These are phyloP conservation scores for Pelusios castaneus DNA, from an alignment of 2,113 vertebrate species.

Conservation along the genomic window DNA sequence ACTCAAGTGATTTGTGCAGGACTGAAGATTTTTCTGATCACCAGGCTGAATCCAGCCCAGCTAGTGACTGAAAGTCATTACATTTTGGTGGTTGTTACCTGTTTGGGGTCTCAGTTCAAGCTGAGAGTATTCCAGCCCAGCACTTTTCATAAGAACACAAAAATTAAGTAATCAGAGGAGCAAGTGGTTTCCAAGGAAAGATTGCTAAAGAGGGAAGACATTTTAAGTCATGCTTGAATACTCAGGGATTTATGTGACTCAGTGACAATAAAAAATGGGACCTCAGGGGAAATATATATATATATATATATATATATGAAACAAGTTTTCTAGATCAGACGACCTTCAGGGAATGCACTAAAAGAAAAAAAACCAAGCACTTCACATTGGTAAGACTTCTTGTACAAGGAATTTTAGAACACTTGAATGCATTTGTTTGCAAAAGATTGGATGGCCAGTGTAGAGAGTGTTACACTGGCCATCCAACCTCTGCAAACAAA, in stretches of 20 bases:
- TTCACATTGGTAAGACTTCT: too few relatives aligned
- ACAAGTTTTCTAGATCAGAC: too few relatives aligned
- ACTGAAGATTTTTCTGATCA: neutral
- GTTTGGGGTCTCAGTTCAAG: neutral
- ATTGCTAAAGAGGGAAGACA: neutral
- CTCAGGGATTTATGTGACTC: neutral
- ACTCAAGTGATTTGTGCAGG: neutral
- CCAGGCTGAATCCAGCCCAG: neutral
- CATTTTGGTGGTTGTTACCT: neutral
- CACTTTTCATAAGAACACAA: neutral
- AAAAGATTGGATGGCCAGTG: too few relatives aligned
- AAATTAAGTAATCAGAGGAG: neutral
- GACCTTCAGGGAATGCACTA: too few relatives aligned
- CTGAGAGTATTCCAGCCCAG: neutral
- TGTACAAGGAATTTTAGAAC: too few relatives aligned
- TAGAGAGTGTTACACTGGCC: too few relatives aligned
- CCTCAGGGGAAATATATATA: accelerated
- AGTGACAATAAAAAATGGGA: neutral
- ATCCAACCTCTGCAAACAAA: too few relatives aligned
- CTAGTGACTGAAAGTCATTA: neutral
- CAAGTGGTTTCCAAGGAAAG: neutral
- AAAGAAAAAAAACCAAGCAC: too few relatives aligned
- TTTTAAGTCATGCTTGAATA: neutral
- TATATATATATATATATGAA: too few relatives aligned
- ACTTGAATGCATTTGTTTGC: too few relatives aligned